Evolutionary conservation across 2,797 vertebrate species (phyloP), one percentile per base, ranked within the genome.

Genomic region (Linurgus olivaceus): DNA sequence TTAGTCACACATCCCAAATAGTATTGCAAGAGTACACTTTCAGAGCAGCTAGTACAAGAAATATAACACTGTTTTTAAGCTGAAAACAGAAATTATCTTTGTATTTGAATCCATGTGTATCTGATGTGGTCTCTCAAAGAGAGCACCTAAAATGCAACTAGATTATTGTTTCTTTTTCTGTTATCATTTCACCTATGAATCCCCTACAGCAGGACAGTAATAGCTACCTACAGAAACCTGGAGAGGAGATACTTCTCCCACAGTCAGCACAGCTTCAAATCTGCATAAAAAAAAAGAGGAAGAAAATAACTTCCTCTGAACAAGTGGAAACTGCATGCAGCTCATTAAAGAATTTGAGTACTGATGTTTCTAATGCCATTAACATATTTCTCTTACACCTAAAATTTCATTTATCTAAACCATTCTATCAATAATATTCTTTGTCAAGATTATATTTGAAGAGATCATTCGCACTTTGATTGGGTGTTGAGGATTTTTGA

Each of bases 91-190:
- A 87, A 47, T 10, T 18, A 14, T 18, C 17, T 40, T 48, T 1
- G 1, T 40, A 12, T 76, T 86, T 25, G 17, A 72, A 58, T 35
- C 38, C 17, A 38, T 2, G 1, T 3, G 0, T 23, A n/a, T 33
- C 33, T 19, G 17, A 37, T 38, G 8, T 11, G 31, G 7, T 7
- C 17, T 63, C 18, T 48, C 21, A 35, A 5, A 54, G 3, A 47
- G 9, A 74, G 6, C n/a, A 2, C 3, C n/a, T 65, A 61, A 68
- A 79, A 29, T 5, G 1, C 33, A 71, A 25, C 8, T 45, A 42
- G 1, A 12, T 17, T 2, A 6, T 17, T 5, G 2, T 21, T 82
- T 55, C 4, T 40, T 52, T 33, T 31, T 42, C 3, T 2, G 5
- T 45, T 45, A 20, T 23, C 37, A 29, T n/a, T 51, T 13, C 4